phyloP scores from a whole-genome alignment of 2,797 vertebrate genomes.

The Poliocrania exsul region DNA sequence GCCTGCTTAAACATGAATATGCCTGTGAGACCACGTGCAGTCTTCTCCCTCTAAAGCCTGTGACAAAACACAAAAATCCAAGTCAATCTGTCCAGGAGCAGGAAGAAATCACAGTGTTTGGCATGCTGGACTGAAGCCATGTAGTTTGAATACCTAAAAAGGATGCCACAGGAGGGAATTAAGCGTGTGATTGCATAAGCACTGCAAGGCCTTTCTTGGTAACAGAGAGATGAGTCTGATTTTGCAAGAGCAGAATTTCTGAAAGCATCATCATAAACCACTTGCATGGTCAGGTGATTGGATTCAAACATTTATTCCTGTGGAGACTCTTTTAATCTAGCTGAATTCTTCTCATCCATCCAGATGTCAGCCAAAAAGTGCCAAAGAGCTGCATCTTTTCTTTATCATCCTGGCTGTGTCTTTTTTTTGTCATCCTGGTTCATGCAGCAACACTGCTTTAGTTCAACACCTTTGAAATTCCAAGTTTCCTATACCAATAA shows the following conservation, averaged over 20 bases:
- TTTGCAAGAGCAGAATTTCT: background rate
- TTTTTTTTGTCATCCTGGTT: background rate
- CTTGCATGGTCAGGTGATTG: background rate
- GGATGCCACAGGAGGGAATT: background rate
- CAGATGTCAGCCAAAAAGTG: background rate
- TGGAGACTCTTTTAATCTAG: background rate
- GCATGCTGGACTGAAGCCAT: background rate
- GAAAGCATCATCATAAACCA: background rate
- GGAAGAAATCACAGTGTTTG: background rate
- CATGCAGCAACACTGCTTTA: background rate
- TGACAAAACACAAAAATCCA: background rate
- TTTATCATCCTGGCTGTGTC: background rate
- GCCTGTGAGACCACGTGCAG: background rate
- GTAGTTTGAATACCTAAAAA: background rate
- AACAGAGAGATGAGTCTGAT: background rate
- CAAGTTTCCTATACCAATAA: background rate
- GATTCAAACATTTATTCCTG: background rate
- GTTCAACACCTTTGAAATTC: background rate
- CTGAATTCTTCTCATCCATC: background rate
- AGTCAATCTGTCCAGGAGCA: background rate
- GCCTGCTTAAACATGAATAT: background rate
- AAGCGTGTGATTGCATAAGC: background rate
- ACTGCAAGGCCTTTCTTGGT: background rate
- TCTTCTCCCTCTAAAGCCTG: background rate
- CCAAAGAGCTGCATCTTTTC: background rate